These are phyloP conservation scores for Brachycybe producta DNA, from an alignment of 2,888 invertebrate species.

Conservation along the genomic window DNA sequence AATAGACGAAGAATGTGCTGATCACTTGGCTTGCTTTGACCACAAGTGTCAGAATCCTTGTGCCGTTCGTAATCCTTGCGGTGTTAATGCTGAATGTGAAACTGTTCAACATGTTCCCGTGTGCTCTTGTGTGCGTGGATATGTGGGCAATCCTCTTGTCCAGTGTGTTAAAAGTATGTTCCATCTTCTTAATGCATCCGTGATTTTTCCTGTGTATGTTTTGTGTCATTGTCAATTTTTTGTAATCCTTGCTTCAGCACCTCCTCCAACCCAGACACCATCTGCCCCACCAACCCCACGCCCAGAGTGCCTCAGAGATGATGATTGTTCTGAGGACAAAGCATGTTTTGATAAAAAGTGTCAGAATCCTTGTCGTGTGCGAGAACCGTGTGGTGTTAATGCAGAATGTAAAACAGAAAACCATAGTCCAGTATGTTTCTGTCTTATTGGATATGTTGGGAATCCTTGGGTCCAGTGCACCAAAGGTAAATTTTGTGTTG, in stretches of 20 bases:
- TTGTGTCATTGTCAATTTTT: background rate
- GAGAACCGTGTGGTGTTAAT: conserved; percentile 28
- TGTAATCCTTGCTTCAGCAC: conserved; percentile 16
- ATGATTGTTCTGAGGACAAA: conserved; percentile 64
- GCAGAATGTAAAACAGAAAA: conserved; percentile 35
- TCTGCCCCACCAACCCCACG: background rate
- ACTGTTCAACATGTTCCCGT: conserved; percentile 24
- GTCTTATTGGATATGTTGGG: conserved; percentile 47
- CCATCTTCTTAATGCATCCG: conserved; percentile 24
- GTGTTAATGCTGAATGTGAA: conserved; percentile 37
- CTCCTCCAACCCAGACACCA: background rate
- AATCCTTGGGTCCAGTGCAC: conserved; percentile 62
- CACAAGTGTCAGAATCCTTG: conserved; percentile 72
- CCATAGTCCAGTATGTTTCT: conserved; percentile 23
- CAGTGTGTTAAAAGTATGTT: conserved; percentile 43
- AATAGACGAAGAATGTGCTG: conserved; percentile 59
- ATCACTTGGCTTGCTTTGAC: conserved; percentile 53
- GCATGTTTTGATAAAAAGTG: conserved; percentile 54
- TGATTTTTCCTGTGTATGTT: conserved; percentile 12
- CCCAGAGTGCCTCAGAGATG: conserved; percentile 54
- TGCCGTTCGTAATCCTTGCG: conserved; percentile 23
- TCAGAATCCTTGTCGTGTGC: conserved; percentile 56
- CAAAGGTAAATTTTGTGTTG: no score
- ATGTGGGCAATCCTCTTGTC: conserved; percentile 58
- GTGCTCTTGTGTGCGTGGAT: conserved; percentile 37